Conservation (phyloP, 2,113 vertebrate species). For the Sorex araneus region DNA sequence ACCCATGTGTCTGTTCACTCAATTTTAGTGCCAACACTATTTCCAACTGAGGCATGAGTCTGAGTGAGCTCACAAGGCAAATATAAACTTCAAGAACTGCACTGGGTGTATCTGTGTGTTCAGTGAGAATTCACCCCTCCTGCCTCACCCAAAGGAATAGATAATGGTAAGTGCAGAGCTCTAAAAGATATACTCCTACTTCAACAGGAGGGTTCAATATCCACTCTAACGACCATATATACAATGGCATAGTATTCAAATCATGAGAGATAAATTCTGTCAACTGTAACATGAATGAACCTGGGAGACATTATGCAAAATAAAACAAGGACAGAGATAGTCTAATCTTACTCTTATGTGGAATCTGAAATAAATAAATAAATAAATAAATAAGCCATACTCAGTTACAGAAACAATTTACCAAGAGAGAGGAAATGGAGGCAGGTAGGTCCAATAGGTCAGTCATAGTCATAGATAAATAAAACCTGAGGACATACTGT, state of each 20-base stretch:
- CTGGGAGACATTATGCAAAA: background rate
- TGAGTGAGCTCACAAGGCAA: background rate
- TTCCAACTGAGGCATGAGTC: background rate
- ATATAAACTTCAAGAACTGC: background rate
- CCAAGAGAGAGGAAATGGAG: background rate
- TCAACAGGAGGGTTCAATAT: background rate
- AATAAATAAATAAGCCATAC: background rate
- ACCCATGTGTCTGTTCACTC: background rate
- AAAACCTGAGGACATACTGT: background rate
- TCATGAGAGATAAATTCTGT: background rate
- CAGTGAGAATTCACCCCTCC: no score
- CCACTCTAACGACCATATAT: background rate
- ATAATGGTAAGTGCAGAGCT: background rate
- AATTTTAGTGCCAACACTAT: background rate
- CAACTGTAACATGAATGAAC: background rate
- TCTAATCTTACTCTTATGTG: background rate
- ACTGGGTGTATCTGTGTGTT: background rate
- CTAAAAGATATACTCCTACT: background rate
- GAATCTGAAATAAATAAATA: background rate
- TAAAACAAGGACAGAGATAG: background rate
- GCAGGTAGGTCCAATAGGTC: background rate
- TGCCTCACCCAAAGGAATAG: no score
- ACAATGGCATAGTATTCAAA: background rate
- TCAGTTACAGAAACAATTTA: background rate
- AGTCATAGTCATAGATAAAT: conserved; percentile 1